phyloP scores from a whole-genome alignment of 1,140 invertebrate species.

The Euura saliciscinereae region DNA sequence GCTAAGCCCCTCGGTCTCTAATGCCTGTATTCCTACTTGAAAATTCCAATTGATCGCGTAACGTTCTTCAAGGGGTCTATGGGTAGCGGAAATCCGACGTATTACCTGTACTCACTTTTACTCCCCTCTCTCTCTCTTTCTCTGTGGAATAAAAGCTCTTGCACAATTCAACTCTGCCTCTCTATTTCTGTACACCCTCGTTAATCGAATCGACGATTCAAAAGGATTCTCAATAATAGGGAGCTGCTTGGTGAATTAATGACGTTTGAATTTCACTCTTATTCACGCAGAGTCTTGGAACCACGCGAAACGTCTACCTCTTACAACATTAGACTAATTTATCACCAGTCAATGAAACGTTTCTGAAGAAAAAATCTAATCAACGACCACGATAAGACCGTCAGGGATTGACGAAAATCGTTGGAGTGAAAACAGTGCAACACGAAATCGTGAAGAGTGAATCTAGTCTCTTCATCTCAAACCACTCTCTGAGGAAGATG shows the following conservation, averaged over 20 bases:
- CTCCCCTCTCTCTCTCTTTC: not conserved
- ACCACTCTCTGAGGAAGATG: too few relatives aligned
- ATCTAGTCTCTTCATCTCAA: too few relatives aligned
- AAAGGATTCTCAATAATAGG: constrained; percentile 7
- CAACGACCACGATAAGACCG: too few relatives aligned
- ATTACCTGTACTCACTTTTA: not conserved
- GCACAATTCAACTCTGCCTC: too few relatives aligned
- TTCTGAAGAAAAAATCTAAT: too few relatives aligned
- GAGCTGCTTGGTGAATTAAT: not conserved
- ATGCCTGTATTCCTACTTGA: not conserved
- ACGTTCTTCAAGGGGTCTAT: not conserved
- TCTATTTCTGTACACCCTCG: not conserved
- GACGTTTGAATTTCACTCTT: not conserved
- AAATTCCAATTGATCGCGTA: constrained; percentile 5
- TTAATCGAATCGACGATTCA: not conserved
- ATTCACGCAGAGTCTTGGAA: not conserved
- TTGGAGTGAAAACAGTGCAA: too few relatives aligned
- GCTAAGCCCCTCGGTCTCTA: not conserved
- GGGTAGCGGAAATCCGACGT: not conserved
- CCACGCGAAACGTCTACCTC: not conserved
- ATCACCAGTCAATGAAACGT: not conserved
- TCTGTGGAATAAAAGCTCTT: too few relatives aligned
- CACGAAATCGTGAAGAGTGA: too few relatives aligned
- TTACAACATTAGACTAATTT: not conserved
- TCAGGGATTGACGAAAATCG: too few relatives aligned